Conservation (phyloP, 2,113 vertebrate species). For the Pluvialis apricaria region DNA sequence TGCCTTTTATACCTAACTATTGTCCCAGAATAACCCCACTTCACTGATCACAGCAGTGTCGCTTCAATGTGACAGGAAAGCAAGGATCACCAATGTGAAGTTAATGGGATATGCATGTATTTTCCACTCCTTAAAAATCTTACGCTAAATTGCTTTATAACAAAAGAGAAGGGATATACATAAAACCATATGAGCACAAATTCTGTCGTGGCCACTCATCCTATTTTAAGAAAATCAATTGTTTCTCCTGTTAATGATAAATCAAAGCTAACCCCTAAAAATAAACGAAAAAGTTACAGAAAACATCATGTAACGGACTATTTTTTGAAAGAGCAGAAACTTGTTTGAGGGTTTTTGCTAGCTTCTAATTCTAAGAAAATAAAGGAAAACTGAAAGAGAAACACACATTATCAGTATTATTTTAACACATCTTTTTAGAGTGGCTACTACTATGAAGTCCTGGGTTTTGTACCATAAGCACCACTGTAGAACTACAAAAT, state of each 20-base stretch:
- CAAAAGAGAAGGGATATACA: not conserved
- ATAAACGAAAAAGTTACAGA: not conserved
- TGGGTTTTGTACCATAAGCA: not conserved
- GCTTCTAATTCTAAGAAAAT: not conserved
- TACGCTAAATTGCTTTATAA: not conserved
- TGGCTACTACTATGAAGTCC: not conserved
- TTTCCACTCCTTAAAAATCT: not conserved
- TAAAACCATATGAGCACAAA: accelerated
- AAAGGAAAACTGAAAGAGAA: not conserved
- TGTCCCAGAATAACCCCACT: not conserved
- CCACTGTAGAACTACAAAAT: not conserved
- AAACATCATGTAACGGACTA: not conserved
- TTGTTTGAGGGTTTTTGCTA: not conserved
- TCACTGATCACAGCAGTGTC: not conserved
- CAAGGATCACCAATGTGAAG: not conserved
- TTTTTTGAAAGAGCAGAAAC: not conserved
- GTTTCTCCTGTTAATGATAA: not conserved
- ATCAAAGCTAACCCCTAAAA: not conserved
- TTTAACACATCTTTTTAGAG: not conserved
- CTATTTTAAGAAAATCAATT: not conserved
- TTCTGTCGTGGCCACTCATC: not conserved
- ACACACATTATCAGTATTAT: not conserved
- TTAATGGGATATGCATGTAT: not conserved
- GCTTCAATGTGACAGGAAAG: not conserved
- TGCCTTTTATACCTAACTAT: not conserved